Base-by-base conservation (phyloP, 2,113 vertebrate genomes). In the Egretta garzetta region DNA sequence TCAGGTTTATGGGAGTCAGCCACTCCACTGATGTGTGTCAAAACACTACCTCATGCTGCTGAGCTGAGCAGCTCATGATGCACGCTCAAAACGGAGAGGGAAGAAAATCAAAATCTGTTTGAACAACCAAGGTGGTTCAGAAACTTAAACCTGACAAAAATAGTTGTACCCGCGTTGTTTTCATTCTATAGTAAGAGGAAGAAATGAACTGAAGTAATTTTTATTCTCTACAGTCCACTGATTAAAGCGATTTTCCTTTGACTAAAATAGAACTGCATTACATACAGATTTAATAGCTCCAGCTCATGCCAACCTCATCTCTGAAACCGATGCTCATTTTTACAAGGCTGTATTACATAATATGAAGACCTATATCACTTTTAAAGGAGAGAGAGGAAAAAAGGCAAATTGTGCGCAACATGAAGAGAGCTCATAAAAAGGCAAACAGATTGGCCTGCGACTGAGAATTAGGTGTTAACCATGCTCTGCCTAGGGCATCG, bases 401-500 rank as follows among this genome's bases (percentile, higher is more conserved):
- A 64, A 94, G 27, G 52, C 71, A 58, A 62, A 64, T 56, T 75
- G 68, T 63, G 83, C 79, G 81, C 35, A 50, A 86, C 49, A 7
- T 5, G 37, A 53, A 64, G 16, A 39, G 59, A 94, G 70, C 62
- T 94, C 86, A 73, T 35, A 47, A 94, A 94, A 93, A 81, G 92
- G 80, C 67, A 77, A 93, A 79, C 56, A 95, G 95, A 93, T 75
- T 73, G 77, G 50, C 45, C 72, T 67, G 86, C 0, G 63, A 93
- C 70, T 94, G 90, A 94, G 84, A 95, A 94, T 87, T 58, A 95
- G 90, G 96, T 88, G 92, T 93, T 96, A 87, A 84, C 87, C 63
- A 64, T 52, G 77, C 91, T 83, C 92, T 93, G 90, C 83, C 95
- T 94, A 67, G 87, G 93, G 90, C 91, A 80, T 55, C 55, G 27